These are phyloP conservation scores for Babylonia areolata DNA, from an alignment of 1,140 invertebrate genomes.

Conservation along the genomic window DNA sequence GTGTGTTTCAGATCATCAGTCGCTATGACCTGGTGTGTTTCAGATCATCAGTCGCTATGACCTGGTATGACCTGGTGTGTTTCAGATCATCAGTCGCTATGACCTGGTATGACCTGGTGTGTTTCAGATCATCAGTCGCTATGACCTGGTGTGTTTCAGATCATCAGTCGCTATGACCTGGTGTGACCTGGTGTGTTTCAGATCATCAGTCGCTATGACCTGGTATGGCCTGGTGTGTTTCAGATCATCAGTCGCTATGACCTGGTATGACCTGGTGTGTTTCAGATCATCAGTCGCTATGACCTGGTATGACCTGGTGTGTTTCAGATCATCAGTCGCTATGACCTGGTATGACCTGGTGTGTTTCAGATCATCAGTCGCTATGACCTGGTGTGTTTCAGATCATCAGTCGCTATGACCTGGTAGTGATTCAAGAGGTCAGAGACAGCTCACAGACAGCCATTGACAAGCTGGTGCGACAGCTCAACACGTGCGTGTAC, in stretches of 20 bases:
- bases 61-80: too few relatives aligned
- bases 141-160: not conserved
- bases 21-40: too few relatives aligned
- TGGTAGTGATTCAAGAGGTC: conserved; percentile 66
- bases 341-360: not conserved
- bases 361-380: conserved; percentile 55
- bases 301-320: not conserved
- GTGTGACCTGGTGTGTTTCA: too few relatives aligned
- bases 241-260: too few relatives aligned
- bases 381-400: conserved; percentile 60
- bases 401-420: conserved; percentile 63
- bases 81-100: too few relatives aligned
- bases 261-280: not conserved
- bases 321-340: not conserved
- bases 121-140: not conserved
- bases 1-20: too few relatives aligned
- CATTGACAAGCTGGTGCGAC: conserved; percentile 44
- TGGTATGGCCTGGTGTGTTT: conserved; percentile 35
- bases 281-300: not conserved
- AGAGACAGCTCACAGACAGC: conserved; percentile 52
- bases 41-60: too few relatives aligned
- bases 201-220: conserved; percentile 55
- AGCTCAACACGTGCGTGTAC: conserved; percentile 37
- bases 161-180: too few relatives aligned
- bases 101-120: too few relatives aligned